Conservation (phyloP, 92 coral and sea anemone genomes). For the Micromussa lordhowensis region DNA sequence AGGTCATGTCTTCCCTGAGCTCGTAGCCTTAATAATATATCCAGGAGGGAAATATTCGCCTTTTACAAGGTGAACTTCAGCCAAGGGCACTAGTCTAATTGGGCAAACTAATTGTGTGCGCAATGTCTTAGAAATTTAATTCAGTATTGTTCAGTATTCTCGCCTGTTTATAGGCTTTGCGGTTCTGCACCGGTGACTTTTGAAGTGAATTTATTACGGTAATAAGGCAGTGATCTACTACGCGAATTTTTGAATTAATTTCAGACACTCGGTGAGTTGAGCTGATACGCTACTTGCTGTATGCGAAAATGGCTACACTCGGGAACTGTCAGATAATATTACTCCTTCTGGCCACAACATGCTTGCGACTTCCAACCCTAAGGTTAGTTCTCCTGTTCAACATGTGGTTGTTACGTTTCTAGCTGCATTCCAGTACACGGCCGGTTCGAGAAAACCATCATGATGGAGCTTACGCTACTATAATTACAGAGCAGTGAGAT, state of each 20-base stretch:
- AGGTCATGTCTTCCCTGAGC: too few relatives aligned
- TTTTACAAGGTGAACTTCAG: slow-evolving; percentile 24
- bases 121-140: slow-evolving; percentile 38
- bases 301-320: slow-evolving; percentile 27
- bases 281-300: slow-evolving; percentile 14
- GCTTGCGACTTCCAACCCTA: slow-evolving; percentile 31
- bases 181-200: slow-evolving; percentile 53
- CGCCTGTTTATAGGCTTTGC: slow-evolving; percentile 23
- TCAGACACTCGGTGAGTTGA: slow-evolving; percentile 43
- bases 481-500: slow-evolving; percentile 11
- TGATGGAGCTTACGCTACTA: slow-evolving; percentile 12
- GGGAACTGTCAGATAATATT: not conserved
- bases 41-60: not conserved
- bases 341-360: slow-evolving; percentile 6
- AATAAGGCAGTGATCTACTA: slow-evolving; percentile 41
- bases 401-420: not conserved
- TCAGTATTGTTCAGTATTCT: slow-evolving; percentile 28
- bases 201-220: slow-evolving; percentile 52
- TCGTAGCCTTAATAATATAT: not conserved
- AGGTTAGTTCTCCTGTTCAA: slow-evolving; percentile 3
- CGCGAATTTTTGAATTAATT: slow-evolving; percentile 54
- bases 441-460: not conserved
- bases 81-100: slow-evolving; percentile 28
- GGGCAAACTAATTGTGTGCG: slow-evolving; percentile 6
- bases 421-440: not conserved